Evolutionary conservation across 1,140 invertebrate species (phyloP), one percentile per base, ranked within the genome.

Genomic region (Drosophila pseudoobscura): DNA sequence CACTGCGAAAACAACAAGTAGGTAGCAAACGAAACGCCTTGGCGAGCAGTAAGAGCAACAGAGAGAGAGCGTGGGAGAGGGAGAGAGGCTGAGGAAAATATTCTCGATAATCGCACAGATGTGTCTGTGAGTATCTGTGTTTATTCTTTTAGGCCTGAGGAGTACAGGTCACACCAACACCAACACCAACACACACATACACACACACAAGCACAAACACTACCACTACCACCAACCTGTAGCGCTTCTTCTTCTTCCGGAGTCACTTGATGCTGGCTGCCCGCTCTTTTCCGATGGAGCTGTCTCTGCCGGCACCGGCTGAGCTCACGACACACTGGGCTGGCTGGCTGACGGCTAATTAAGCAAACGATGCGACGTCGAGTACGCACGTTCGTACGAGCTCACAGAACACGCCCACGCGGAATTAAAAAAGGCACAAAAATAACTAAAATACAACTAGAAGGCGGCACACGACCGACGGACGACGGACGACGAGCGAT

Each of bases 211-310:
- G 15, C 15, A 49, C 2, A 41, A 3, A 24, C n/a, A 49, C n/a
- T 44, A 8, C 26, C 35, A 47, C 31, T 35, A 29, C 5, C 29
- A 79, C 73, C 82, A 88, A 88, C 82, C 82, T 87, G 83, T 87
- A 59, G 82, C 73, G 54, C 51, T 66, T 71, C 62, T 58, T 66
- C 56, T 46, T 26, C 31, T 63, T 20, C 52, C 52, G 62, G 29
- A 39, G 35, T 39, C 35, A 46, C 52, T 59, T 61, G 11, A 39
- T 39, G 35, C 35, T 39, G 35, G 35, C 35, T 35, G 31, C 31
- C 31, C 9, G 35, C 20, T 13, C 22, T 46, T 29, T 61, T 54
- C 15, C 22, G 22, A 24, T 24, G 50, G 13, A 60, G 43, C 61
- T 66, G 52, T 35, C 24, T 58, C 44, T 56, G 20, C 24, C 35